Conservation (phyloP, 2,888 invertebrate species). For the Saturnia pavonia region DNA sequence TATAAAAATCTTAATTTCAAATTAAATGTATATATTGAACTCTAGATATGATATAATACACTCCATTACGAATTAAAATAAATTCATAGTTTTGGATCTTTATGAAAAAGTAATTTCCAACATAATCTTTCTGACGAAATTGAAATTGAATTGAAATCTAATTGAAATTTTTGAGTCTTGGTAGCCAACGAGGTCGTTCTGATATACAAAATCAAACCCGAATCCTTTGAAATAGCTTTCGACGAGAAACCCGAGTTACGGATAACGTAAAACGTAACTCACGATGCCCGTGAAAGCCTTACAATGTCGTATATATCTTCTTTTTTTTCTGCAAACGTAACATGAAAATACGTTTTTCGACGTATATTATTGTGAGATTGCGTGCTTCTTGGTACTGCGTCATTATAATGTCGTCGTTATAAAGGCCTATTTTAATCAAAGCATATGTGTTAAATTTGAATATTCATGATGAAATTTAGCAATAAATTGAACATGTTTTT, state of each 20-base stretch:
- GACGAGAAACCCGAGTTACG: conserved; percentile 32
- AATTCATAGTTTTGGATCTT: no score
- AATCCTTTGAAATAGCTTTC: conserved; percentile 26
- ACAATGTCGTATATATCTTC: conserved; percentile 1
- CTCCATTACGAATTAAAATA: no score
- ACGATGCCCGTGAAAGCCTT: conserved; percentile 14
- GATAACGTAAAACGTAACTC: conserved; percentile 18
- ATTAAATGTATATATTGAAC: no score
- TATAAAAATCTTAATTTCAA: no score
- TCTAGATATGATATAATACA: no score
- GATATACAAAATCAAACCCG: not conserved
- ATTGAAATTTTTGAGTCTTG: not conserved
- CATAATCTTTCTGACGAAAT: no score
- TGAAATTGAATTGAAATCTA: no score
- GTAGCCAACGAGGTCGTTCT: not conserved
- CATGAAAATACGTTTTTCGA: conserved; percentile 2
- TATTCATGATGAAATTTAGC: not conserved
- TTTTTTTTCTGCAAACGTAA: conserved; percentile 5
- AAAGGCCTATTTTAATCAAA: not conserved
- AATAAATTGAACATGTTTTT: not conserved
- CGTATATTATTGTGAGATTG: not conserved
- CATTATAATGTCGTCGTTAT: not conserved
- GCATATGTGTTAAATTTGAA: not conserved
- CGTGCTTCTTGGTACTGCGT: not conserved
- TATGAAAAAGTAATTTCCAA: no score